Evolutionary conservation across 2,113 vertebrate genomes (phyloP).

Genomic region (Megalops atlanticus): DNA sequence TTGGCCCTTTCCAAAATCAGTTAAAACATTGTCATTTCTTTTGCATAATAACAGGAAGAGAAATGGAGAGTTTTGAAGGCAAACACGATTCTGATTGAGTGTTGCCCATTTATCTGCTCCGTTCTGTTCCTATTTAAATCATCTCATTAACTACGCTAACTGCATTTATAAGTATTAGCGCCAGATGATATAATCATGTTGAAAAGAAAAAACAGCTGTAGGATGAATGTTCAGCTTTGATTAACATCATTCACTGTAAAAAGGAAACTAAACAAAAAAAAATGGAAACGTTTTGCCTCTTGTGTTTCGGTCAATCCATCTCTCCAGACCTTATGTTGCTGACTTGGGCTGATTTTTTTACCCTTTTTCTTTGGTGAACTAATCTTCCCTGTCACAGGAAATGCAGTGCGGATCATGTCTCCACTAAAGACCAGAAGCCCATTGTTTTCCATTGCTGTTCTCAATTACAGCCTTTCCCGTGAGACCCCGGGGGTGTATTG

Average conservation of each 20-base stretch:
- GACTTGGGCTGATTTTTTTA: neutral
- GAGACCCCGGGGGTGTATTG: neutral
- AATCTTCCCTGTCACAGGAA: neutral
- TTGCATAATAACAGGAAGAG: constrained; percentile 1
- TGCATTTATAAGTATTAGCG: neutral
- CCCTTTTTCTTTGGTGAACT: neutral
- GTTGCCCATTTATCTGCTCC: neutral
- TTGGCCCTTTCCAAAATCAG: neutral
- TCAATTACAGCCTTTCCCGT: neutral
- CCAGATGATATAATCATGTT: neutral
- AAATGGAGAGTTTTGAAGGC: neutral
- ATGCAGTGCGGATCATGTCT: neutral
- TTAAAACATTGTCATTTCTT: neutral
- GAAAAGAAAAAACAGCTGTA: neutral
- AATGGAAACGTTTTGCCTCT: neutral
- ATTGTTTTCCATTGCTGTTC: constrained; percentile 5
- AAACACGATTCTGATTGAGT: neutral
- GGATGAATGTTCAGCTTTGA: neutral
- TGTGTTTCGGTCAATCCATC: neutral
- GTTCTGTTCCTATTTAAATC: neutral
- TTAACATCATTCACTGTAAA: neutral
- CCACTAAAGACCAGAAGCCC: neutral
- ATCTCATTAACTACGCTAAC: neutral
- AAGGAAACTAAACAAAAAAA: no score
- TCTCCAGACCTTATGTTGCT: neutral